Evolutionary conservation across 2,888 invertebrate species (phyloP).

Genomic region (Apotomis betuletana): DNA sequence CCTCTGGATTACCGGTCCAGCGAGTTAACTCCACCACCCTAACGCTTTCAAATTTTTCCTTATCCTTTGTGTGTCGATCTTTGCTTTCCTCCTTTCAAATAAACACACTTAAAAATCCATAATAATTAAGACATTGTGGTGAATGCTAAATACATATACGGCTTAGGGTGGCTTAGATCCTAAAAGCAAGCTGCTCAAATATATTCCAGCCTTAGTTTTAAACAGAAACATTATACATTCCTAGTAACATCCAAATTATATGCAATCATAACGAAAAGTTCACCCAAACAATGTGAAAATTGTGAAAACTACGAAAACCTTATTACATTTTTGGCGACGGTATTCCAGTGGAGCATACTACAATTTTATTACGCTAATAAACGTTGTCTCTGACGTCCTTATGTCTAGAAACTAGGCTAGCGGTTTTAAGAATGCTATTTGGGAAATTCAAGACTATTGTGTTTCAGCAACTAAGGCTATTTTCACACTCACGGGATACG

Average conservation of each 20-base stretch:
- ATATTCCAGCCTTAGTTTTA: background rate
- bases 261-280: background rate
- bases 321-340: constrained; percentile 25
- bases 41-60: no score
- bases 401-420: constrained; percentile 26
- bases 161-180: no score
- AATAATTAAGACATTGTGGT: no score
- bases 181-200: background rate
- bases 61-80: no score
- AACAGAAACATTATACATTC: background rate
- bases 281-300: constrained; percentile 10
- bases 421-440: constrained; percentile 20
- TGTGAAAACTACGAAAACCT: constrained; percentile 25
- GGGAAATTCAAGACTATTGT: background rate
- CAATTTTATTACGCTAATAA: constrained; percentile 31
- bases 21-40: no score
- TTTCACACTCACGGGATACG: no score
- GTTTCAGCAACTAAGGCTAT: background rate
- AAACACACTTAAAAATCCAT: background rate
- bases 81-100: no score
- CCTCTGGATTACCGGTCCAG: no score
- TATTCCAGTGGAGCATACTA: constrained; percentile 20
- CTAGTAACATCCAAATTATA: background rate
- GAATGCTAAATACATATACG: no score
- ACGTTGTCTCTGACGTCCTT: constrained; percentile 23